Conservation (phyloP, 1,140 invertebrate genomes). For the Pemphigus obesinymphae region DNA sequence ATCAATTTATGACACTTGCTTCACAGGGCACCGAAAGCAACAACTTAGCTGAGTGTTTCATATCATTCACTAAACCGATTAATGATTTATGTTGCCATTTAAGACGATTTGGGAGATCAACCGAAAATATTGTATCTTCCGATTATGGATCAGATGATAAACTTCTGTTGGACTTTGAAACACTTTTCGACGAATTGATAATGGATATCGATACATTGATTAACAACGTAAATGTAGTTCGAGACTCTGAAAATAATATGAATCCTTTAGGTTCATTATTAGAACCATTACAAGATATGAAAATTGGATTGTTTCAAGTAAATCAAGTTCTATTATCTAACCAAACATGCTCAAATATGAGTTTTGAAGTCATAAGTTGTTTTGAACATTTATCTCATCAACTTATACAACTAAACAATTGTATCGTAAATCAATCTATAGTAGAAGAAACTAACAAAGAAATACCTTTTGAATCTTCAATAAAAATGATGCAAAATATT, state of each 20-base stretch:
- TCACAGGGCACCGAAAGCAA: neutral
- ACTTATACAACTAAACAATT: conserved; percentile 37
- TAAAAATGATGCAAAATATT: conserved; percentile 38
- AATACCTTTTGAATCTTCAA: conserved; percentile 44
- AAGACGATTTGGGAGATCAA: neutral
- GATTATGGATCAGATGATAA: conserved; percentile 33
- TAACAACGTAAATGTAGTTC: conserved; percentile 25
- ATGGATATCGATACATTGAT: conserved; percentile 19
- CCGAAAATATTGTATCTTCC: conserved; percentile 14
- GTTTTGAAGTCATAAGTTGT: conserved; percentile 17
- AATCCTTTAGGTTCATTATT: conserved; percentile 11
- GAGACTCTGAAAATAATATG: conserved; percentile 20
- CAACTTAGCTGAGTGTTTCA: conserved; percentile 30
- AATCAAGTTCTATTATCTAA: conserved; percentile 24
- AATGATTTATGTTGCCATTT: conserved; percentile 27
- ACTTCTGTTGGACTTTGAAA: conserved; percentile 15
- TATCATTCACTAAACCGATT: conserved; percentile 19
- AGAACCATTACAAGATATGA: conserved; percentile 25
- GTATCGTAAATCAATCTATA: conserved; percentile 37
- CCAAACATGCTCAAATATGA: conserved; percentile 3
- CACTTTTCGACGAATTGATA: conserved; percentile 18
- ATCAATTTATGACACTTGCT: neutral
- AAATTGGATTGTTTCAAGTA: conserved; percentile 30
- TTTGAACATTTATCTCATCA: conserved; percentile 34
- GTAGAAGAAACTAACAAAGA: conserved; percentile 39